phyloP scores from a whole-genome alignment of 2,113 vertebrate species.

The Platysteira castanea region DNA sequence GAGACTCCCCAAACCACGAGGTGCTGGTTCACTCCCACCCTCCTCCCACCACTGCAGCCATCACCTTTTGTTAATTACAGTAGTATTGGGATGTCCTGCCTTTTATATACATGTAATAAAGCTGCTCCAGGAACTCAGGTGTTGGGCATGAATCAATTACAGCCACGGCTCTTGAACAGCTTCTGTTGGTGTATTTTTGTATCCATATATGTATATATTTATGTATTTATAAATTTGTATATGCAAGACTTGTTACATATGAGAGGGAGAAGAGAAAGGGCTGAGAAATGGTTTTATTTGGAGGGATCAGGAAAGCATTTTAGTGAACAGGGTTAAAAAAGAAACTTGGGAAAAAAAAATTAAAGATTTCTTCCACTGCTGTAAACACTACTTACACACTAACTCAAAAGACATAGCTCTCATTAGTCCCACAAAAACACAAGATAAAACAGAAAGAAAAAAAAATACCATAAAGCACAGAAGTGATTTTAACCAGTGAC shows the following conservation, averaged over 20 bases:
- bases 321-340: neutral
- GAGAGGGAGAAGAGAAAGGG: neutral
- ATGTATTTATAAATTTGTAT: neutral
- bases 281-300: neutral
- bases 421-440: neutral
- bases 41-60: neutral
- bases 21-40: neutral
- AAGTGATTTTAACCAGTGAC: neutral
- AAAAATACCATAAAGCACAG: neutral
- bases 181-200: neutral
- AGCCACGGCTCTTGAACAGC: neutral
- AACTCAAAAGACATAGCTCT: neutral
- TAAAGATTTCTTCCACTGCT: neutral
- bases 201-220: neutral
- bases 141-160: neutral
- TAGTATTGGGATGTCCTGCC: rapidly evolving
- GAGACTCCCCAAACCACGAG: neutral
- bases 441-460: neutral
- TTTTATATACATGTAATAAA: neutral
- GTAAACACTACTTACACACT: neutral
- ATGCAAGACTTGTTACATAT: neutral
- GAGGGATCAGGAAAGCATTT: neutral
- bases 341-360: neutral
- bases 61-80: neutral
- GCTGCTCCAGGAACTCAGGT: neutral